Percentiles rank a stretch among this genome's conserved stretches.
These are phyloP conservation scores for Lipophrys pholis DNA, from an alignment of 2,113 vertebrate genomes.

Conservation along the genomic window DNA sequence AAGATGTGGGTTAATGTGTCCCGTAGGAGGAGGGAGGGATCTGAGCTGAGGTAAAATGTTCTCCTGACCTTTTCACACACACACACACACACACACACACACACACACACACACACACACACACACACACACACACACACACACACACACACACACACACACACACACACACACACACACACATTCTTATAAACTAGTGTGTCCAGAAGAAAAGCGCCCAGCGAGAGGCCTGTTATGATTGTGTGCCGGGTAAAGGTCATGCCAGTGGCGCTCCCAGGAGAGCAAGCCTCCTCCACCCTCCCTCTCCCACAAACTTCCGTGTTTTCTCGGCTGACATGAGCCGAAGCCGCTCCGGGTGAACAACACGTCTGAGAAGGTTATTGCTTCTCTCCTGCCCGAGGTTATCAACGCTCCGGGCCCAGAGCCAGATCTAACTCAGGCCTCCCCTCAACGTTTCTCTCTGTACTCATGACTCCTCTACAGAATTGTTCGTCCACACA, in stretches of 20 bases:
- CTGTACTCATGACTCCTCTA: conserved; percentile 58
- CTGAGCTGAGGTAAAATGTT: conserved; percentile 20
- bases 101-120: conserved; percentile 2
- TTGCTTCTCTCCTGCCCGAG: conserved; percentile 40
- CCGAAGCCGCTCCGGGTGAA: neutral
- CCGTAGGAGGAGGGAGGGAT: conserved; percentile 17
- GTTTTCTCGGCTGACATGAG: conserved; percentile 1
- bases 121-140: neutral
- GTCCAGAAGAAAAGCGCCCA: conserved; percentile 13
- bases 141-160: neutral
- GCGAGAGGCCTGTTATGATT: conserved; percentile 32
- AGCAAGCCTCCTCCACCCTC: conserved; percentile 30
- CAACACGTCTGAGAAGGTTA: conserved; percentile 18
- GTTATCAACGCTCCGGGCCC: conserved; percentile 53
- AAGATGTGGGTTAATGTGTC: conserved; percentile 65
- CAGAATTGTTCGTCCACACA: conserved; percentile 58
- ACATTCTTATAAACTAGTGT: conserved; percentile 9
- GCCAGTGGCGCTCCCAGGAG: conserved; percentile 20
- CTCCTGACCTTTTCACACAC: conserved; percentile 50
- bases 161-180: neutral
- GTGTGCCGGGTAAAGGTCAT: conserved; percentile 59
- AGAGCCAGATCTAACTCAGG: conserved; percentile 47
- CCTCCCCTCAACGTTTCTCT: conserved; percentile 50
- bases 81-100: neutral
- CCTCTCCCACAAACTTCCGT: conserved; percentile 1